These are phyloP conservation scores for Cirrhinus molitorella DNA, from an alignment of 2,797 vertebrate species.

Conservation along the genomic window DNA sequence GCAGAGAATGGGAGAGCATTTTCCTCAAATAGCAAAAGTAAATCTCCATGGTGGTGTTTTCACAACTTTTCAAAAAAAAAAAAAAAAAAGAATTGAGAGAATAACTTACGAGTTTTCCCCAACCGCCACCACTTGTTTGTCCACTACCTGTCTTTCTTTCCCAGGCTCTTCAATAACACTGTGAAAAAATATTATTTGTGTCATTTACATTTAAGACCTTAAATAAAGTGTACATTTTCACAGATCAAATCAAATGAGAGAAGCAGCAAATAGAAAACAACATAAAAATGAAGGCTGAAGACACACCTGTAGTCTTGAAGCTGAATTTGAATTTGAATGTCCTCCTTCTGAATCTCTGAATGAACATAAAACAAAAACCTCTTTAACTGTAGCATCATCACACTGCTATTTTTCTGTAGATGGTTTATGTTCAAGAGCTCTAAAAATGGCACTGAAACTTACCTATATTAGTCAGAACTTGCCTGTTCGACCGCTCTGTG, in stretches of 20 bases:
- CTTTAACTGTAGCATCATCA: background rate
- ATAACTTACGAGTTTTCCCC: conserved; percentile 90
- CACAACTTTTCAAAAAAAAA: too few relatives aligned
- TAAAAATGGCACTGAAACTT: conserved; percentile 60
- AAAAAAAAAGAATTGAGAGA: too few relatives aligned
- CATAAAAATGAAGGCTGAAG: background rate
- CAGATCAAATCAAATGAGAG: background rate
- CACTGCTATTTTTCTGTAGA: background rate
- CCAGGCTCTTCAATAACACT: conserved; percentile 71
- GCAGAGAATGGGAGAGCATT: too few relatives aligned
- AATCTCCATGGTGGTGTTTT: too few relatives aligned
- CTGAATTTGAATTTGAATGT: conserved; percentile 84
- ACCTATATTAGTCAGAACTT: conserved; percentile 93
- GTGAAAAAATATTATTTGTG: background rate
- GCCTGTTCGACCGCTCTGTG: conserved; percentile 85
- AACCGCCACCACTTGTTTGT: too few relatives aligned
- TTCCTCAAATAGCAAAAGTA: too few relatives aligned
- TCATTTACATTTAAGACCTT: too few relatives aligned
- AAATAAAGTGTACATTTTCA: background rate
- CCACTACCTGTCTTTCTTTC: conserved; percentile 88
- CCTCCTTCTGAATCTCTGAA: conserved; percentile 85
- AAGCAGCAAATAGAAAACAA: background rate
- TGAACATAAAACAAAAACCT: background rate
- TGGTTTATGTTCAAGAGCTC: background rate
- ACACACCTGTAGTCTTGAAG: conserved; percentile 89